A percentile compares a stretch with the other conserved stretches of the same genome.
phyloP scores from a whole-genome alignment of 1,140 invertebrate species.

The Drosophila arizonae region DNA sequence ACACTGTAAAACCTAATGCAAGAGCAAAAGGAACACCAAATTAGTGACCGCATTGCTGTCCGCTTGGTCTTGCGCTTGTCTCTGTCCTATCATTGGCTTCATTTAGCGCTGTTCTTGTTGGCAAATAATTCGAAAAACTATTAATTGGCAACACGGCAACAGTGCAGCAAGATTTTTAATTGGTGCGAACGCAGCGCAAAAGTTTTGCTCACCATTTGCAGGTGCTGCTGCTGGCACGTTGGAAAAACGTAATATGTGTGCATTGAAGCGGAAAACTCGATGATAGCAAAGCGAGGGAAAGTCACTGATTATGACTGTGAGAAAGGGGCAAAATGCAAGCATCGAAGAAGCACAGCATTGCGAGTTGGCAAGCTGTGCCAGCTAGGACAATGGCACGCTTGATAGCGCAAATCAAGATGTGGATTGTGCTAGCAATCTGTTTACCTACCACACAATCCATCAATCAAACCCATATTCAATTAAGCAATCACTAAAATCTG shows the following conservation, averaged over 20 bases:
- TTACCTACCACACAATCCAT: conserved; percentile 23
- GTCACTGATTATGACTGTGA: conserved; percentile 23
- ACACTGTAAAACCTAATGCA: not conserved
- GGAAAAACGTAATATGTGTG: conserved; percentile 49
- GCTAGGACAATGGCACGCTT: not conserved
- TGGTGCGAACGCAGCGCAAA: conserved; percentile 65
- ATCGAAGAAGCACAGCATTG: not conserved
- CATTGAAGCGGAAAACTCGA: conserved; percentile 62
- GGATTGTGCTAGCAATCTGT: conserved; percentile 21
- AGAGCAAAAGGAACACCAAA: not conserved
- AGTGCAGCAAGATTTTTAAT: conserved; percentile 64
- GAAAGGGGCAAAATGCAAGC: not conserved
- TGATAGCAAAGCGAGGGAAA: conserved; percentile 41
- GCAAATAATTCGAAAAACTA: conserved; percentile 61
- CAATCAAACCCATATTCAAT: conserved; percentile 37
- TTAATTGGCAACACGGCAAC: conserved; percentile 65
- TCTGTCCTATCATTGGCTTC: conserved; percentile 1
- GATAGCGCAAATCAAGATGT: not conserved
- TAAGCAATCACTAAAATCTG: conserved; percentile 39
- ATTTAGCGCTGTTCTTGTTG: conserved; percentile 33
- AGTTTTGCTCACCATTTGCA: conserved; percentile 39
- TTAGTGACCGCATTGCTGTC: conserved; percentile 20
- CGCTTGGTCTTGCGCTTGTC: not conserved
- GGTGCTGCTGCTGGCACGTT: conserved; percentile 46
- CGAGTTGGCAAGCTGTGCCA: not conserved